Evolutionary conservation across 2,888 invertebrate genomes (phyloP).

Genomic region (Lymantria dispar): DNA sequence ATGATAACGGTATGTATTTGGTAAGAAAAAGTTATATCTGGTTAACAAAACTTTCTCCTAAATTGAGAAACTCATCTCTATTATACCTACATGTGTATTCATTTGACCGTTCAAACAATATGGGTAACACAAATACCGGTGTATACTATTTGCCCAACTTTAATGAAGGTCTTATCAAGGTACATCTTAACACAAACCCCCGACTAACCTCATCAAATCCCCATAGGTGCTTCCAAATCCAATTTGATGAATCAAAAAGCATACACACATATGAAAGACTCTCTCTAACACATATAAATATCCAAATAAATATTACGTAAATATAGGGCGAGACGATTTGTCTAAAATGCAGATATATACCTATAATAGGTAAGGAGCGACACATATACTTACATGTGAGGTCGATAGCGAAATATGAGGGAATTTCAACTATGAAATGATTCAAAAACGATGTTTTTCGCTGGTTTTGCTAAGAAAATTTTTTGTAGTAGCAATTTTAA

Average conservation of each 20-base stretch:
- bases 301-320: background rate
- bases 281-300: slow-evolving; percentile 4
- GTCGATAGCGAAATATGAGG: no score
- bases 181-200: slow-evolving; percentile 32
- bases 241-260: slow-evolving; percentile 28
- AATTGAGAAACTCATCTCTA: background rate
- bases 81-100: slow-evolving; percentile 9
- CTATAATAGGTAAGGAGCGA: no score
- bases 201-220: slow-evolving; percentile 30
- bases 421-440: no score
- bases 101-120: slow-evolving; percentile 3
- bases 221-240: slow-evolving; percentile 22
- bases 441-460: no score
- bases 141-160: slow-evolving; percentile 33
- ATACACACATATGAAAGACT: background rate
- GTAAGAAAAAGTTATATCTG: no score
- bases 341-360: no score
- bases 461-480: no score
- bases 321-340: background rate
- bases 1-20: no score
- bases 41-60: no score
- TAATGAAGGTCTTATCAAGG: slow-evolving; percentile 36
- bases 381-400: no score
- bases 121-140: slow-evolving; percentile 9
- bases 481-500: no score